Conservation (phyloP, 2,797 vertebrate genomes). For the Chrysocyon brachyurus region DNA sequence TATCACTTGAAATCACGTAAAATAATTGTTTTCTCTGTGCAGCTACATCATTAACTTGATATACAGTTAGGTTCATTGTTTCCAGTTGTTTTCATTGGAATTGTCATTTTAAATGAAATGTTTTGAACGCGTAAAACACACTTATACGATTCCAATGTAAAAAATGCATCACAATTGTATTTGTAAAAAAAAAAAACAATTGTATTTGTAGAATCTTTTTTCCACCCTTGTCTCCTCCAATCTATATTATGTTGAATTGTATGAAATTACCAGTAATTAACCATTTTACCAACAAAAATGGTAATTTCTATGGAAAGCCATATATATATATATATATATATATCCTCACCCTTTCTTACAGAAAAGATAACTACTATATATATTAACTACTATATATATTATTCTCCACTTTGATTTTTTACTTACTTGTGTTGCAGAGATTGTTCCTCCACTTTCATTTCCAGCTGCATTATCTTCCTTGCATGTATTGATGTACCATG, state of each 20-base stretch:
- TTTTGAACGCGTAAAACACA: not conserved
- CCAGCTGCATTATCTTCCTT: not conserved
- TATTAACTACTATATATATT: not conserved
- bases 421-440: not conserved
- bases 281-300: conserved; percentile 28
- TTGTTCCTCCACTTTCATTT: not conserved
- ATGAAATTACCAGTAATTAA: not conserved
- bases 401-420: not conserved
- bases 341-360: not conserved
- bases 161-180: not conserved
- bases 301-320: not conserved
- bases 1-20: conserved; percentile 34
- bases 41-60: conserved; percentile 1
- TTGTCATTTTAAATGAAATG: not conserved
- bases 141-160: conserved; percentile 11
- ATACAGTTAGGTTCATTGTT: not conserved
- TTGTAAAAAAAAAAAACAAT: not conserved
- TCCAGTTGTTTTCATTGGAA: not conserved
- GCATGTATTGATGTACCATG: not conserved
- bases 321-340: not conserved
- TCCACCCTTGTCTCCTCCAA: not conserved
- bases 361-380: not conserved
- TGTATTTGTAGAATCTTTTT: conserved; percentile 7
- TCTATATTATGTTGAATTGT: not conserved
- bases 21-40: not conserved